A percentile compares a stretch with the other conserved stretches of the same genome.
phyloP scores from a whole-genome alignment of 2,797 vertebrate species.

The Dipus sagitta region DNA sequence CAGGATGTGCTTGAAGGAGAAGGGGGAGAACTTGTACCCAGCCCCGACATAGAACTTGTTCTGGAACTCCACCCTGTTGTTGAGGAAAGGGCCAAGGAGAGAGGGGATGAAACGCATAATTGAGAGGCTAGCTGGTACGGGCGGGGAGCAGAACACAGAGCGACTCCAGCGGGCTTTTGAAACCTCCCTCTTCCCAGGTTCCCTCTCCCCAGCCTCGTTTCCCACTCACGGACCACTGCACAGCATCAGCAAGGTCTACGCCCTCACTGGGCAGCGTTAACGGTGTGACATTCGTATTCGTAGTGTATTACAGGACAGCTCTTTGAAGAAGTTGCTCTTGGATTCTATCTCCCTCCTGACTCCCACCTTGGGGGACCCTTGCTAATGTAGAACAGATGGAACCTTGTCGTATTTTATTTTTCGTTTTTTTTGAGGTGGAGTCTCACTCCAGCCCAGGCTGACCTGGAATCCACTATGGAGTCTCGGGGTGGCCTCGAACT shows the following conservation, averaged over 20 bases:
- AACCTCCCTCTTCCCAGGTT: not conserved
- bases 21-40: slow-evolving; percentile 89
- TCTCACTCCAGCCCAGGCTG: too few relatives aligned
- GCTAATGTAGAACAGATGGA: fast-evolving
- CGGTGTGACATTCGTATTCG: too few relatives aligned
- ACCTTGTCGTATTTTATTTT: not conserved
- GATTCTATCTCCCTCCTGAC: not conserved
- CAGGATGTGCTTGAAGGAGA: slow-evolving; percentile 89
- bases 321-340: fast-evolving
- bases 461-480: too few relatives aligned
- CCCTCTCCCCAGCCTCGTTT: fast-evolving
- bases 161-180: not conserved
- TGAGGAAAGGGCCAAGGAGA: not conserved
- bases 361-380: fast-evolving
- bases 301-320: fast-evolving
- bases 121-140: not conserved
- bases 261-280: fast-evolving
- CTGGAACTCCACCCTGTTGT: slow-evolving; percentile 91
- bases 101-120: not conserved
- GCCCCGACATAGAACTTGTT: slow-evolving; percentile 91
- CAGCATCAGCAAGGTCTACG: not conserved
- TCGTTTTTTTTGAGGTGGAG: too few relatives aligned
- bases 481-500: too few relatives aligned
- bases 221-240: not conserved
- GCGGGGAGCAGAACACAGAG: not conserved